Evolutionary conservation across 2,888 invertebrate genomes (phyloP).

Genomic region (Apotomis betuletana): DNA sequence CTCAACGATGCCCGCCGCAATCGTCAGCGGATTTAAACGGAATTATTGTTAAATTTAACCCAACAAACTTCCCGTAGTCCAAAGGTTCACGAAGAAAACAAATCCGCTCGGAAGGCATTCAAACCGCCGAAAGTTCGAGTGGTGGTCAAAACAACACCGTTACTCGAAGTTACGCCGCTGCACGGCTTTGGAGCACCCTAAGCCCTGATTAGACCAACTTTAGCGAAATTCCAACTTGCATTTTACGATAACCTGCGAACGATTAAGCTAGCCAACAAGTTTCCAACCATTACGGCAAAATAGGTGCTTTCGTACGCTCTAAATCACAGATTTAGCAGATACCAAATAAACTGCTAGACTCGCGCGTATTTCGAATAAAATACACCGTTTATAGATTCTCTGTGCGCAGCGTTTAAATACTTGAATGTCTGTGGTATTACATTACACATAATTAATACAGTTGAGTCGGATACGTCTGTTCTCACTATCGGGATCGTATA

Average conservation of each 20-base stretch:
- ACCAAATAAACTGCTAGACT: constrained; percentile 2
- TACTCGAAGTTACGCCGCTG: constrained; percentile 27
- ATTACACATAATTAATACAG: constrained; percentile 22
- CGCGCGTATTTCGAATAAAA: background rate
- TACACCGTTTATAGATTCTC: constrained; percentile 17
- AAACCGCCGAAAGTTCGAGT: constrained; percentile 28
- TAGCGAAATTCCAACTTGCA: constrained; percentile 36
- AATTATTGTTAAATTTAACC: constrained; percentile 6
- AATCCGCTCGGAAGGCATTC: constrained; percentile 24
- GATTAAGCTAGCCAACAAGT: constrained; percentile 38
- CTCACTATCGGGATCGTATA: background rate
- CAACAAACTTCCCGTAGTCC: background rate
- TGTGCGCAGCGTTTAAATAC: constrained; percentile 6
- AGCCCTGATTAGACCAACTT: constrained; percentile 39
- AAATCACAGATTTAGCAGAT: constrained; percentile 26
- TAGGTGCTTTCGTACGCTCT: constrained; percentile 14
- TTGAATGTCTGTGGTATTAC: constrained; percentile 10
- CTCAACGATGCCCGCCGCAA: background rate
- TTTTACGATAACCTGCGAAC: constrained; percentile 35
- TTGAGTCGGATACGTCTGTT: constrained; percentile 14
- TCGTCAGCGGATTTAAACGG: background rate
- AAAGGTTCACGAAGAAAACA: constrained; percentile 25
- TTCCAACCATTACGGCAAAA: constrained; percentile 31
- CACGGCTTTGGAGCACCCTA: constrained; percentile 30
- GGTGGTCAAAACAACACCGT: constrained; percentile 37